Percentiles rank a stretch among this genome's conserved stretches.
phyloP scores from a whole-genome alignment of 2,797 vertebrate genomes.

The Leptodactylus fallax region DNA sequence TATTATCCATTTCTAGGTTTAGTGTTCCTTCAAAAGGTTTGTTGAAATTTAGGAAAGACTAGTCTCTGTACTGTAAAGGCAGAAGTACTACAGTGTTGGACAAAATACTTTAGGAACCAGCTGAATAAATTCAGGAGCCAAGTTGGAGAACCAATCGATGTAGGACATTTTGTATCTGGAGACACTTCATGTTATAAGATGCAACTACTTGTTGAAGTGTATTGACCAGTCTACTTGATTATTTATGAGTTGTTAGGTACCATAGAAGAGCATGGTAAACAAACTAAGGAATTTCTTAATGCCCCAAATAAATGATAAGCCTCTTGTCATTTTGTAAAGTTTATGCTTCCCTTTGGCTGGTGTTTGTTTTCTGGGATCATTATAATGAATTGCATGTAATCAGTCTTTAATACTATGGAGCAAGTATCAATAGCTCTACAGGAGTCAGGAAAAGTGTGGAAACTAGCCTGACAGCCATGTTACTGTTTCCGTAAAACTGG shows the following conservation, averaged over 20 bases:
- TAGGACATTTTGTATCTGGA: too few species aligned
- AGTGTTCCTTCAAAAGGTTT: too few species aligned
- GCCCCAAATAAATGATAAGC: constrained; percentile 19
- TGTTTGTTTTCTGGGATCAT: constrained; percentile 20
- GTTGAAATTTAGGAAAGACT: too few species aligned
- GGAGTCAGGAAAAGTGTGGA: not conserved
- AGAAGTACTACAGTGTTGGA: too few species aligned
- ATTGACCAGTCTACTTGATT: constrained; percentile 6
- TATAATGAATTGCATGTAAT: constrained; percentile 30
- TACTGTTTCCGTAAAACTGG: not conserved
- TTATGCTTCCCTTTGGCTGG: constrained; percentile 8
- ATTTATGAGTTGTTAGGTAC: constrained; percentile 38
- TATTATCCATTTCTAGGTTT: too few species aligned
- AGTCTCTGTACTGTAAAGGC: too few species aligned
- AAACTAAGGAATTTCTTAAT: constrained; percentile 39
- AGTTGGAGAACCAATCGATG: too few species aligned
- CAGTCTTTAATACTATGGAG: constrained; percentile 11
- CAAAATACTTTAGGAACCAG: too few species aligned
- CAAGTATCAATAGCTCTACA: constrained; percentile 16
- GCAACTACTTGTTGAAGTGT: not conserved
- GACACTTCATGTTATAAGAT: constrained; percentile 4
- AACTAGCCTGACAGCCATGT: not conserved
- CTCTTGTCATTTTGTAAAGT: constrained; percentile 4
- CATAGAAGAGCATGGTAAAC: constrained; percentile 43
- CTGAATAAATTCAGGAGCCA: too few species aligned